Percentiles rank a stretch among this genome's conserved stretches.
These are phyloP conservation scores for Zhuqinia jingwanae DNA, from an alignment of 2,888 invertebrate species.

Conservation along the genomic window DNA sequence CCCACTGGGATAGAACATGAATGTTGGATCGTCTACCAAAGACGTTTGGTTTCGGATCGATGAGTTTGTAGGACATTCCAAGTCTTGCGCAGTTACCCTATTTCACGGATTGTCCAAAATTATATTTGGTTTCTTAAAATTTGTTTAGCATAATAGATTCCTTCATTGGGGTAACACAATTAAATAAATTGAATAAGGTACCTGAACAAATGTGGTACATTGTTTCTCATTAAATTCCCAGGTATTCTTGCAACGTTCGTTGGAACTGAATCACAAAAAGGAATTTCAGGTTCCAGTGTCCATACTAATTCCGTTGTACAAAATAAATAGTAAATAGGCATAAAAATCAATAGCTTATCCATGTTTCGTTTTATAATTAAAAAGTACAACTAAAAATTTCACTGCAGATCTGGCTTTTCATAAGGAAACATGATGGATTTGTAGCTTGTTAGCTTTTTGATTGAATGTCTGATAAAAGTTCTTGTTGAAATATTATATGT, in stretches of 20 bases:
- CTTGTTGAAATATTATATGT: no score
- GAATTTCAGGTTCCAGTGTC: not conserved
- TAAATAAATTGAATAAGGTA: not conserved
- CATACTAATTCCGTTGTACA: not conserved
- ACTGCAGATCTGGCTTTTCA: no score
- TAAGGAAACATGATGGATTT: no score
- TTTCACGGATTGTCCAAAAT: no score
- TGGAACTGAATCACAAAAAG: not conserved
- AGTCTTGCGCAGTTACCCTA: not conserved
- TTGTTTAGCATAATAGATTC: no score
- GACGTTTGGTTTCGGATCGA: not conserved
- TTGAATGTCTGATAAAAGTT: no score
- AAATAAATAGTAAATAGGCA: no score
- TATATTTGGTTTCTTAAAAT: no score
- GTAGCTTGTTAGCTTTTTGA: no score
- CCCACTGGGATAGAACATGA: constrained; percentile 23
- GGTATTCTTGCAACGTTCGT: not conserved
- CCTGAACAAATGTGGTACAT: not conserved
- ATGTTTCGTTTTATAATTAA: no score
- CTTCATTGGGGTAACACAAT: not conserved
- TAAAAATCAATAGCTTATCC: no score
- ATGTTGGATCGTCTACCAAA: not conserved
- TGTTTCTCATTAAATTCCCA: not conserved
- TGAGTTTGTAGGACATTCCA: not conserved
- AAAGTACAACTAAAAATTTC: no score